Evolutionary conservation across 1,140 invertebrate genomes (phyloP).

Genomic region (Platyscapa corneri): DNA sequence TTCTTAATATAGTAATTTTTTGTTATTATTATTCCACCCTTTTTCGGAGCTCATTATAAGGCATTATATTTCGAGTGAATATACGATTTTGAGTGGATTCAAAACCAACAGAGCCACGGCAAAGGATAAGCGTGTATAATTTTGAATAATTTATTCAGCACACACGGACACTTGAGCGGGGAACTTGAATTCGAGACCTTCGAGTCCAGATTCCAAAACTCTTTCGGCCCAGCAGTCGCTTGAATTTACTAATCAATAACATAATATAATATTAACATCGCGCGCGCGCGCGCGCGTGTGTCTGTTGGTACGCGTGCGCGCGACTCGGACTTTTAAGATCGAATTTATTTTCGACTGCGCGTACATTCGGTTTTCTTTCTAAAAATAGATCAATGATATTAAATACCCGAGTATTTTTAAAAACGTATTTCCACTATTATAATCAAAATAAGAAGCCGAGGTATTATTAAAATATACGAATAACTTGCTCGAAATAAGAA

Average conservation of each 20-base stretch:
- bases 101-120: background rate
- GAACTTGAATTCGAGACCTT: background rate
- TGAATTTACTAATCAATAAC: background rate
- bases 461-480: no score
- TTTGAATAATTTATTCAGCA: constrained; percentile 1
- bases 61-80: background rate
- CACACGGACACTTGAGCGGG: background rate
- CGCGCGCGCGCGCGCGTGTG: no score
- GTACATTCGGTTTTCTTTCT: background rate
- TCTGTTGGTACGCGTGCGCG: no score
- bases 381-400: background rate
- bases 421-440: background rate
- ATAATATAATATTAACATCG: background rate
- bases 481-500: no score
- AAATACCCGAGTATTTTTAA: background rate
- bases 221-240: background rate
- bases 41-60: background rate
- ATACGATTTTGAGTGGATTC: background rate
- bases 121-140: background rate
- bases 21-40: background rate
- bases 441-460: no score
- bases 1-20: background rate
- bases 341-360: background rate
- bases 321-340: background rate
- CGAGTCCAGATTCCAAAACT: background rate